phyloP scores from a whole-genome alignment of 2,113 vertebrate genomes.

The Loxodonta africana region DNA sequence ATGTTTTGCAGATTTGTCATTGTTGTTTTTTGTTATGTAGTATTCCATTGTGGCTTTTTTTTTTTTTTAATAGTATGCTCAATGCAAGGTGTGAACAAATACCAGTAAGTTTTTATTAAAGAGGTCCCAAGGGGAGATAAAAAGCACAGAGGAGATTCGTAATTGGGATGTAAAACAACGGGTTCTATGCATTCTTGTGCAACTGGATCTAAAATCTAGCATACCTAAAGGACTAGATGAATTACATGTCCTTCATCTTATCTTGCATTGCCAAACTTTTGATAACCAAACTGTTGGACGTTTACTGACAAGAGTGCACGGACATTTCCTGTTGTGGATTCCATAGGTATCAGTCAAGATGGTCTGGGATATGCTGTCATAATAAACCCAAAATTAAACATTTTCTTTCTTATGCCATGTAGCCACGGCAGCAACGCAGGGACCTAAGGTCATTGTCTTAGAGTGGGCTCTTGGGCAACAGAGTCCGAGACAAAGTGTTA shows the following conservation, averaged over 20 bases:
- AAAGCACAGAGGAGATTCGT: not conserved
- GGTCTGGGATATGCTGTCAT: not conserved
- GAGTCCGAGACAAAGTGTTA: not conserved
- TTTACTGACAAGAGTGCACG: not conserved
- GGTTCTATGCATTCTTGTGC: not conserved
- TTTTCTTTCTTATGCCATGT: not conserved
- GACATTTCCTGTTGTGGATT: not conserved
- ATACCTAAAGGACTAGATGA: not conserved
- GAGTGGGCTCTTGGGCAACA: not conserved
- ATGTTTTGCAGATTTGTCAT: too few species aligned
- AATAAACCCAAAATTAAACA: not conserved
- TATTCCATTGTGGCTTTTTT: not conserved
- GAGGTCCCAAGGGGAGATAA: not conserved
- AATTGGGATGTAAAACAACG: not conserved
- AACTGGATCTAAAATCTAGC: not conserved
- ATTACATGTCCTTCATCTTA: not conserved
- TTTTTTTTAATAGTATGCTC: not conserved
- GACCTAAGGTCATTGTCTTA: not conserved
- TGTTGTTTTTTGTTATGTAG: too few species aligned
- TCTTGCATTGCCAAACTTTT: not conserved
- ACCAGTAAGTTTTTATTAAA: not conserved
- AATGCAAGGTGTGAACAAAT: not conserved
- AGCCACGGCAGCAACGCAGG: not conserved
- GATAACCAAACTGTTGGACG: not conserved
- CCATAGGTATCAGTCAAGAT: not conserved